Conservation (phyloP, 2,888 invertebrate genomes). For the Spilosoma lubricipeda region DNA sequence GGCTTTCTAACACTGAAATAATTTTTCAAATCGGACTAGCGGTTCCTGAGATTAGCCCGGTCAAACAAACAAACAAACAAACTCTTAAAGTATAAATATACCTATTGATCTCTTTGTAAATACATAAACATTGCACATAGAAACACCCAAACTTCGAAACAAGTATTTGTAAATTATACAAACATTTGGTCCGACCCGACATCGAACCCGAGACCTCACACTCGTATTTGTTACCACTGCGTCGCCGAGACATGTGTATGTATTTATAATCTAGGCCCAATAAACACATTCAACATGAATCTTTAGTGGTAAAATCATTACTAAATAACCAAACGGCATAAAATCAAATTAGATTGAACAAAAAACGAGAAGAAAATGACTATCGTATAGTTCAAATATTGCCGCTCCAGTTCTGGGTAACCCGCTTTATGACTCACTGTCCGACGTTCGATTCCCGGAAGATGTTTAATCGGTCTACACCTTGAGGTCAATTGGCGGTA, state of each 20-base stretch:
- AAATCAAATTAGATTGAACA: conserved; percentile 35
- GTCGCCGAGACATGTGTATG: not conserved
- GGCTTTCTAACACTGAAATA: no score
- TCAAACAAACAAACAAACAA: no score
- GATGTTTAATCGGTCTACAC: conserved; percentile 43
- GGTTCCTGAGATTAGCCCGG: no score
- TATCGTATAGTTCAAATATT: conserved; percentile 39
- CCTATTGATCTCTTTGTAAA: no score
- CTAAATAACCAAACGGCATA: conserved; percentile 26
- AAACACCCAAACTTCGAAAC: no score
- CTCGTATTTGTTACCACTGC: no score
- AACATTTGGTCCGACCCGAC: no score
- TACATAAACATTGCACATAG: no score
- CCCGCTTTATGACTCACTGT: conserved; percentile 59
- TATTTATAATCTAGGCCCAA: not conserved
- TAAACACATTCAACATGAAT: conserved; percentile 1
- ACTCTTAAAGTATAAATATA: no score
- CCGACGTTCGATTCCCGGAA: conserved; percentile 58
- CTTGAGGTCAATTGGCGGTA: conserved; percentile 43
- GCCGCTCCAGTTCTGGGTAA: conserved; percentile 52
- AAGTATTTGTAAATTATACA: no score
- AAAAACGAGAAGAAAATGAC: conserved; percentile 35
- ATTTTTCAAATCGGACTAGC: no score
- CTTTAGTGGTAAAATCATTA: conserved; percentile 12
- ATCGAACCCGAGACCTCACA: no score